Evolutionary conservation across 2,113 vertebrate genomes (phyloP), one percentile per base, ranked within the genome.

Genomic region (Ovibos moschatus): DNA sequence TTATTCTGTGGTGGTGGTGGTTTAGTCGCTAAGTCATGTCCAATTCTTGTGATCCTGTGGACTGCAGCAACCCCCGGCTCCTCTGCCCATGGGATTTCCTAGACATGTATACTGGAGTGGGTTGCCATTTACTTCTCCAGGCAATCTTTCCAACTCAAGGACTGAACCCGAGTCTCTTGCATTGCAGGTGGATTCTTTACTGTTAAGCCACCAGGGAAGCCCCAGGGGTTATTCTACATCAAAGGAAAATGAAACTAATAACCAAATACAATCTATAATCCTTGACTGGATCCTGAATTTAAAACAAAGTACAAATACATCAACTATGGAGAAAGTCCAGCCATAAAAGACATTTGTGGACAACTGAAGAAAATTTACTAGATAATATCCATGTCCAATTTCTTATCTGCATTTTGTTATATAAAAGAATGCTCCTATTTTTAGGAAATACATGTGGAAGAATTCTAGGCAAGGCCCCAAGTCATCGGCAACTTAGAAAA

Each of bases 221-320:
- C 71, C 40, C 71, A 76, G 50, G 10, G 7, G 14, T 36, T 88
- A 79, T 36, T 76, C 36, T 64, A 89, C 33, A 94, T 53, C 71
- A 76, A 94, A 81, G n/a, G 9, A 95, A 91, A 81, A 51, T 81
- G 13, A 97, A 92, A 86, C 45, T 36, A 89, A 92, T 10, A 97
- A 81, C 14, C 40, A 94, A 88, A 62, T 40, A 88, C 19, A 95
- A 91, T n/a, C 21, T 40, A 85, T 8, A 11, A 55, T n/a, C 47
- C 60, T 27, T 94, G 50, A 92, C 0, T 93, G 55, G 67, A 58
- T 7, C 13, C 76, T n/a, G 15, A 58, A 76, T 76, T 76, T 43
- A 43, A 76, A 12, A 92, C 21, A 40, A 86, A 92, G 60, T 27
- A 92, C 81, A 84, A 55, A 84, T 55, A 85, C 11, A 94, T 14